Evolutionary conservation across 1,140 invertebrate species (phyloP).

Genomic region (Diabrotica virgifera): DNA sequence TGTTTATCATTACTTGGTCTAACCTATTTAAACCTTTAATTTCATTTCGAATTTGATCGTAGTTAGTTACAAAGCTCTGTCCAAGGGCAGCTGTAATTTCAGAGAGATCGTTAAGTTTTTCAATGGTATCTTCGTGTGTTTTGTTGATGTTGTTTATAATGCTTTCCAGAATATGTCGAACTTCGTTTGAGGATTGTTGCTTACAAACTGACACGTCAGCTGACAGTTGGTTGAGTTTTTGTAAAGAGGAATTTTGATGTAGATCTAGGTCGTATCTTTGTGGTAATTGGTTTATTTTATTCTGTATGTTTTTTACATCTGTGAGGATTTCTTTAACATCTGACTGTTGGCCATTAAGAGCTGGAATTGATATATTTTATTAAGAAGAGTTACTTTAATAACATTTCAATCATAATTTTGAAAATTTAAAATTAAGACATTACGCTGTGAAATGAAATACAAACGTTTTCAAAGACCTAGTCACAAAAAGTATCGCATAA

Average conservation of each 20-base stretch:
- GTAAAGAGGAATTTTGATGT: constrained; percentile 30
- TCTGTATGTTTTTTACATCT: constrained; percentile 30
- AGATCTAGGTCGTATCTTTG: constrained; percentile 33
- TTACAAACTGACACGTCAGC: constrained; percentile 14
- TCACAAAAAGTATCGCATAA: too few species aligned
- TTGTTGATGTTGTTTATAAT: constrained; percentile 44
- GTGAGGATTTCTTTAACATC: constrained; percentile 33
- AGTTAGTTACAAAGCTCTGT: constrained; percentile 56
- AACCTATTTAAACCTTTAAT: constrained; percentile 64
- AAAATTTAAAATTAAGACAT: too few species aligned
- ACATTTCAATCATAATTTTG: too few species aligned
- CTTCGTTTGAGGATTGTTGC: background rate
- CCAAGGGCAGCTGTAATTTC: constrained; percentile 56
- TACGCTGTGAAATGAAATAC: too few species aligned
- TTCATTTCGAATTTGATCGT: constrained; percentile 54
- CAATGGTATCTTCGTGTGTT: constrained; percentile 53
- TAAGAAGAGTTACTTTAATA: background rate
- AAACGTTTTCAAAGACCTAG: too few species aligned
- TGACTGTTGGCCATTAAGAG: constrained; percentile 34
- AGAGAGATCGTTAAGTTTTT: constrained; percentile 53
- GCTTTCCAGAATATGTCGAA: constrained; percentile 22
- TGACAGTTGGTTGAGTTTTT: constrained; percentile 26
- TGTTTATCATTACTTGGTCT: constrained; percentile 77
- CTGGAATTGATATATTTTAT: constrained; percentile 25
- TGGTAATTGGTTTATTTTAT: constrained; percentile 19